A percentile compares a stretch with the other conserved stretches of the same genome.
Evolutionary conservation across 2,888 invertebrate species (phyloP).

Genomic region (Lomographa bimaculata): DNA sequence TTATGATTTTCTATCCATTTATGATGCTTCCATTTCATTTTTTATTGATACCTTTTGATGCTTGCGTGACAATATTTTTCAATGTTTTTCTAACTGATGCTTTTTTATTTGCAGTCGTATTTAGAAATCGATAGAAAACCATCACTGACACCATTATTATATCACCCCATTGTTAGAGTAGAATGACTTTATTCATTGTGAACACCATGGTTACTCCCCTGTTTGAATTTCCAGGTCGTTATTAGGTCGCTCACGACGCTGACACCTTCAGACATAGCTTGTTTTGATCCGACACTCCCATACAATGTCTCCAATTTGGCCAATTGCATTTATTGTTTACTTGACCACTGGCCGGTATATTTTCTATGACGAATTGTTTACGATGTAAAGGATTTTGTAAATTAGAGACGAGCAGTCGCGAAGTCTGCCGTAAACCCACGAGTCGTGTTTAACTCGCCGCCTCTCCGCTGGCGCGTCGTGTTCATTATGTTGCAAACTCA

Average conservation of each 20-base stretch:
- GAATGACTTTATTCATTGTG: slow-evolving; percentile 28
- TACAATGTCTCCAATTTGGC: slow-evolving; percentile 58
- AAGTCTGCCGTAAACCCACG: slow-evolving; percentile 36
- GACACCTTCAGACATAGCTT: slow-evolving; percentile 66
- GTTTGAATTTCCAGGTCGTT: slow-evolving; percentile 84
- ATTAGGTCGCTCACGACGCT: slow-evolving; percentile 77
- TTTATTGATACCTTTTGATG: too few species aligned
- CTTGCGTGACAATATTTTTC: too few species aligned
- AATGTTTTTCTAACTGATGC: too few species aligned
- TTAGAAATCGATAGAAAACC: slow-evolving; percentile 41
- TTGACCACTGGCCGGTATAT: slow-evolving; percentile 29
- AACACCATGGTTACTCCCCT: slow-evolving; percentile 70
- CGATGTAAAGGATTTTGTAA: slow-evolving; percentile 35
- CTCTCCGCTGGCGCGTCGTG: slow-evolving; percentile 9
- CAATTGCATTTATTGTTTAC: slow-evolving; percentile 64
- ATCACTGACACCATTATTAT: too few species aligned
- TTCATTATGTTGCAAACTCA: neutral
- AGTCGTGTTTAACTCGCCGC: slow-evolving; percentile 26
- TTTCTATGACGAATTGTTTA: slow-evolving; percentile 35
- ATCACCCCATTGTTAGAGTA: slow-evolving; percentile 28
- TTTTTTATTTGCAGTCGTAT: neutral
- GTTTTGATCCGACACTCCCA: slow-evolving; percentile 66
- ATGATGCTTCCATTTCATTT: too few species aligned
- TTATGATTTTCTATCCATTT: slow-evolving; percentile 39
- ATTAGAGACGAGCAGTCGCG: slow-evolving; percentile 30